phyloP scores from a whole-genome alignment of 2,888 invertebrate species.

The Andrena fulva region DNA sequence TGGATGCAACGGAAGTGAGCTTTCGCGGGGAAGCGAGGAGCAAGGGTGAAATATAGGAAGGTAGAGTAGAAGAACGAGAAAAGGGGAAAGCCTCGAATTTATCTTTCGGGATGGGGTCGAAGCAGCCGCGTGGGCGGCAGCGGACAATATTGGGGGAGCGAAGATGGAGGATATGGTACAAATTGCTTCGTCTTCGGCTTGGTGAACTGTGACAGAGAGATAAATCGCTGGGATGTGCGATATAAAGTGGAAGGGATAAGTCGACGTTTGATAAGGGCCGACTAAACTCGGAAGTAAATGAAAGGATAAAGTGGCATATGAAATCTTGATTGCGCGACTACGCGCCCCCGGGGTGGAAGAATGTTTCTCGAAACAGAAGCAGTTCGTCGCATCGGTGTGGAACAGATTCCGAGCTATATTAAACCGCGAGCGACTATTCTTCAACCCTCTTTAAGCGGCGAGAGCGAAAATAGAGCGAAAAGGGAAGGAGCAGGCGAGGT shows the following conservation, averaged over 20 bases:
- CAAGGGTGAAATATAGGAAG: background rate
- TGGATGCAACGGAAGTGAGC: background rate
- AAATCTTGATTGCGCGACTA: background rate
- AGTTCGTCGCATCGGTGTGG: background rate
- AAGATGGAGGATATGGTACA: constrained; percentile 34
- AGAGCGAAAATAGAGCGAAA: background rate
- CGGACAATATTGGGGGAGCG: constrained; percentile 15
- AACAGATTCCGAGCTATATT: background rate
- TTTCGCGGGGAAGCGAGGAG: background rate
- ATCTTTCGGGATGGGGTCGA: constrained; percentile 27
- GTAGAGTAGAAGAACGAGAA: background rate
- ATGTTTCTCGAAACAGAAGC: background rate
- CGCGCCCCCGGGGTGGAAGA: background rate
- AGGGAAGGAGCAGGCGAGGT: constrained; percentile 36
- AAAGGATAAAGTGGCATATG: background rate
- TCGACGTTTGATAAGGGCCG: background rate
- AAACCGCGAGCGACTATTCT: constrained; percentile 23
- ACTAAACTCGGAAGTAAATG: background rate
- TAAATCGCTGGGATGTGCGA: constrained; percentile 4
- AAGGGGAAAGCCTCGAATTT: constrained; percentile 7
- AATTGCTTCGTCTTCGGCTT: constrained; percentile 41
- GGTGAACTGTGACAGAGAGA: constrained; percentile 21
- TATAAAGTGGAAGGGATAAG: background rate
- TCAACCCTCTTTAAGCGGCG: constrained; percentile 1
- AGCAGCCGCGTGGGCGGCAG: constrained; percentile 17